These are phyloP conservation scores for Drosophila anomelani DNA, from an alignment of 2,888 invertebrate genomes.

Conservation along the genomic window DNA sequence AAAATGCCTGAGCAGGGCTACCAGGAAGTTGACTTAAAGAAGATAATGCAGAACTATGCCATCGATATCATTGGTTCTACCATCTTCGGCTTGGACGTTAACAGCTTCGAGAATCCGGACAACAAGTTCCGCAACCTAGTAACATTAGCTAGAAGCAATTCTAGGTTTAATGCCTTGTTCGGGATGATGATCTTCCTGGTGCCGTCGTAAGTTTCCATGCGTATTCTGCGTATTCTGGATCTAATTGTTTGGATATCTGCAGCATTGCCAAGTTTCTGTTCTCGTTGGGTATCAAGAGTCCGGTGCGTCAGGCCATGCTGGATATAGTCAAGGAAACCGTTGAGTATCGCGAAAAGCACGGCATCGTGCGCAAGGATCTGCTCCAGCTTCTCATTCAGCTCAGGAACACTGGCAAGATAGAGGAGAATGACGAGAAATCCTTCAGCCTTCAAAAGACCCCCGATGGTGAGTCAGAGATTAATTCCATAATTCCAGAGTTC, in stretches of 20 bases:
- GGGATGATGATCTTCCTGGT: conserved; percentile 69
- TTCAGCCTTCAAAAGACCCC: conserved; percentile 63
- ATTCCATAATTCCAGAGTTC: background rate
- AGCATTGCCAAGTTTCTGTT: conserved; percentile 64
- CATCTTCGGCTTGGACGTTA: conserved; percentile 84
- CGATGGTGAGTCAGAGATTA: conserved; percentile 51
- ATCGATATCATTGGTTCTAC: conserved; percentile 85
- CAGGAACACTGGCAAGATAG: conserved; percentile 80
- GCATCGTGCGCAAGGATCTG: conserved; percentile 84
- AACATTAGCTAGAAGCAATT: conserved; percentile 30
- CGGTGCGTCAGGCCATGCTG: conserved; percentile 80
- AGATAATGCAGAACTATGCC: conserved; percentile 80
- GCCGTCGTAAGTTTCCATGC: conserved; percentile 70
- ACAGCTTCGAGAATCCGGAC: conserved; percentile 80
- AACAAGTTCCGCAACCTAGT: conserved; percentile 80
- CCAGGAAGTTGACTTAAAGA: conserved; percentile 85
- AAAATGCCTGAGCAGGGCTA: conserved; percentile 77
- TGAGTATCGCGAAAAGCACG: conserved; percentile 83
- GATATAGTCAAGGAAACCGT: conserved; percentile 84
- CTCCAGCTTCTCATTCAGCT: conserved; percentile 85
- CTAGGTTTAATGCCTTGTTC: conserved; percentile 42
- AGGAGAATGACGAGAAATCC: conserved; percentile 32
- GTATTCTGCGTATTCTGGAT: background rate
- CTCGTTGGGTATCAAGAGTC: conserved; percentile 60
- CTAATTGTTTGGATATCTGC: background rate